Evolutionary conservation across 1,140 invertebrate species (phyloP).

Genomic region (Ostrea denselamellosa): DNA sequence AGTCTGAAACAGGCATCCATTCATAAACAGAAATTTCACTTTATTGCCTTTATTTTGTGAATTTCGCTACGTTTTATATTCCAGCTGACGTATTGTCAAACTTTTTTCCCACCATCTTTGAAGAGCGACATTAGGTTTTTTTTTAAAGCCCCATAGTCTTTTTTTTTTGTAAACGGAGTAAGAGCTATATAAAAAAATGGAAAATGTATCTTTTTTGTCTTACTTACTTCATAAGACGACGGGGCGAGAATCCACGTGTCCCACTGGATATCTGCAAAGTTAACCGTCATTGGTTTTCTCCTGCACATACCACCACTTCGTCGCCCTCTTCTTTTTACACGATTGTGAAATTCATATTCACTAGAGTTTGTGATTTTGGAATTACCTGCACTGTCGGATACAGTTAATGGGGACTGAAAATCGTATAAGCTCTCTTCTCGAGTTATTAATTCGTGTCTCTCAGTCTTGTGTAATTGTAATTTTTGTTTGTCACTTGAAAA

Average conservation of each 20-base stretch:
- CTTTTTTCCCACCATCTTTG: too few species aligned
- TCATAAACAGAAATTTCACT: too few species aligned
- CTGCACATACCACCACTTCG: conserved; percentile 82
- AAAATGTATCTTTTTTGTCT: too few species aligned
- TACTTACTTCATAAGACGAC: conserved; percentile 87
- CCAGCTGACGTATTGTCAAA: too few species aligned
- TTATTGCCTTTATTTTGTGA: too few species aligned
- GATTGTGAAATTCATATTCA: conserved; percentile 43
- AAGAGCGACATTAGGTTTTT: too few species aligned
- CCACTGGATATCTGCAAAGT: conserved; percentile 97
- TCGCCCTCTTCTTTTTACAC: conserved; percentile 54
- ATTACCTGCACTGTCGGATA: conserved; percentile 26
- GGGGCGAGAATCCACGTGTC: conserved; percentile 99
- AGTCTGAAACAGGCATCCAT: too few species aligned
- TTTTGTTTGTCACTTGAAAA: conserved; percentile 68
- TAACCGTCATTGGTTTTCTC: conserved; percentile 92
- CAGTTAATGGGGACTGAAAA: neutral
- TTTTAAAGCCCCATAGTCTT: too few species aligned
- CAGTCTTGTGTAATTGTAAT: conserved; percentile 56
- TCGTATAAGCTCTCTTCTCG: conserved; percentile 60
- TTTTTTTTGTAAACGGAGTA: too few species aligned
- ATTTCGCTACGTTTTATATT: too few species aligned
- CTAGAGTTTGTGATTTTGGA: neutral
- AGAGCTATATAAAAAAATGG: too few species aligned
- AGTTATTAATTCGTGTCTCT: conserved; percentile 64